Conservation (phyloP, 2,113 vertebrate genomes). For the Entosphenus tridentatus region DNA sequence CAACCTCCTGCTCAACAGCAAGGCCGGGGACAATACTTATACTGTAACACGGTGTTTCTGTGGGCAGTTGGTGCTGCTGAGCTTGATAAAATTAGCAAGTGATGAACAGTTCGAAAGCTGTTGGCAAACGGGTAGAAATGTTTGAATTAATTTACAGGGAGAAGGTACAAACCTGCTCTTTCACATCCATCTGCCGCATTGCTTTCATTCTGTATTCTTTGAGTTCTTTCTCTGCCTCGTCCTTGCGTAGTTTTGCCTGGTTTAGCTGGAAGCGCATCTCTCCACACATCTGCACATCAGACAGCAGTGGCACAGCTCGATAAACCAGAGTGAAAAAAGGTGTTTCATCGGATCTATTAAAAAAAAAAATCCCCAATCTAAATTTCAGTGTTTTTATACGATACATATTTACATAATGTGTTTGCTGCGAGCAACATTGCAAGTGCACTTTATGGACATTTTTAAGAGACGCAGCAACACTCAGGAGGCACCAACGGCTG, state of each 20-base stretch:
- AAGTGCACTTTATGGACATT: no score
- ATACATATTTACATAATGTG: no score
- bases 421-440: no score
- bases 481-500: conserved; percentile 8
- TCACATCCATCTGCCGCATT: conserved; percentile 41
- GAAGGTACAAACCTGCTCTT: conserved; percentile 41
- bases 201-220: conserved; percentile 44
- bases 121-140: background rate
- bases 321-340: no score
- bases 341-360: no score
- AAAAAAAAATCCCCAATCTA: no score
- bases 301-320: background rate
- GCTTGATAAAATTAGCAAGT: background rate
- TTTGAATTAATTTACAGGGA: background rate
- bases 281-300: conserved; percentile 36
- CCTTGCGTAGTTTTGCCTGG: conserved; percentile 51
- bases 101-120: conserved; percentile 8
- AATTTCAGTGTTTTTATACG: no score
- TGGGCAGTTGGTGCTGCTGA: no score
- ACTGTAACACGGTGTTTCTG: no score
- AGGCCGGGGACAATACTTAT: background rate
- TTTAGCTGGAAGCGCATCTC: conserved; percentile 62
- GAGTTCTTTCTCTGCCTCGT: conserved; percentile 61
- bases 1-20: background rate
- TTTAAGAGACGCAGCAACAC: no score